Base-by-base conservation (phyloP, 92 coral and sea anemone species). In the Phenganax subtilis region DNA sequence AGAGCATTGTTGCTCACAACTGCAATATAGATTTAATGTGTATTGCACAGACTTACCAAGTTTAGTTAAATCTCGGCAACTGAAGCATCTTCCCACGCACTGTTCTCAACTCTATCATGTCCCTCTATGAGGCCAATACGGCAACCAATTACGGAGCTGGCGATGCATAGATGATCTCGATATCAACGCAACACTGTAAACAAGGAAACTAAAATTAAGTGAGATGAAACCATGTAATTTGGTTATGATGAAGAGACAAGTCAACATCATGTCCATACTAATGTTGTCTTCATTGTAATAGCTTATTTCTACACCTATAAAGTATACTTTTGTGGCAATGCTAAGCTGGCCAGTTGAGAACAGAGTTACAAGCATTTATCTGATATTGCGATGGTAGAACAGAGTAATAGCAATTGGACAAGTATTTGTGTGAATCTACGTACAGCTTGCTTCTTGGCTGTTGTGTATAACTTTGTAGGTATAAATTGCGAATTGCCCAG, bases 391-490 rank as follows among this genome's bases (percentile, higher is more conserved):
- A 68, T 68, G 73, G 73, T n/a, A 68, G 73, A 68, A 37, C 54
- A 10, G 37, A 6, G 3, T 20, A 67, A 20, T 68, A 31, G 81
- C 54, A 60, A 27, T 30, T 58, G 52, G 67, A 55, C 30, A 8
- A 6, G 69, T 16, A 12, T 58, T 52, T 56, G 66, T 10, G 60
- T 55, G 12, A 76, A 55, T 51, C 70, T 76, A 29, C 81, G 81
- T 12, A 11, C 12, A 14, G 55, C 56, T 0, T 57, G 70, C n/a
- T 76, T 57, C 31, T 76, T 76, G 31, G 56, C 81, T 25, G 53
- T 30, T 8, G 55, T 76, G 70, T 76, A 57, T 29, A 57, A 76
- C 54, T 10, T 76, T 57, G 81, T 76, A 57, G 44, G 81, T 76
- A 76, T 57, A 8, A 15, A 56, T 10, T 28, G 8, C 8, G 14